These are phyloP conservation scores for Malurus melanocephalus DNA, from an alignment of 2,113 vertebrate species.

Conservation along the genomic window DNA sequence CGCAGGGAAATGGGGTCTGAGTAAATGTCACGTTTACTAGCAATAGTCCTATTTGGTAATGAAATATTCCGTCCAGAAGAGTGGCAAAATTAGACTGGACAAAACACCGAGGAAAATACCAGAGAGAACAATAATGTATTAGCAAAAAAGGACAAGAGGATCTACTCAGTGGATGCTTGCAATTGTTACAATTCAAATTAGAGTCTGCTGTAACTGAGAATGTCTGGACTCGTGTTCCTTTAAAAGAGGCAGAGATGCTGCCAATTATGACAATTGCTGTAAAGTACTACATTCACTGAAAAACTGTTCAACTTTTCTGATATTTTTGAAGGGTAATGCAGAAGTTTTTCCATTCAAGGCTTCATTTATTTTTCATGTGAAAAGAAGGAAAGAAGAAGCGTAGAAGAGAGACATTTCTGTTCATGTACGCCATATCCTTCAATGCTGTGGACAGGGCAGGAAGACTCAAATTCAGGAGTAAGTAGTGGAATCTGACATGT, in stretches of 20 bases:
- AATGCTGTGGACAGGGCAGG: not conserved
- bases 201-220: not conserved
- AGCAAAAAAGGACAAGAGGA: not conserved
- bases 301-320: not conserved
- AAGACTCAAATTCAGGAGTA: not conserved
- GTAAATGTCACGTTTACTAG: not conserved
- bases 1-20: not conserved
- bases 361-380: not conserved
- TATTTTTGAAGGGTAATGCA: not conserved
- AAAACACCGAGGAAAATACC: not conserved
- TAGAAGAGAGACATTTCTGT: not conserved
- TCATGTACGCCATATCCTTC: not conserved
- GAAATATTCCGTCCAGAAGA: not conserved
- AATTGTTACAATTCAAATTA: not conserved
- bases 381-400: not conserved
- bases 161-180: not conserved
- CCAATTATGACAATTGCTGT: not conserved
- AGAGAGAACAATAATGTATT: not conserved
- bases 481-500: not conserved
- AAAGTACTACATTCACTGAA: not conserved
- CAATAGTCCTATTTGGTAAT: not conserved
- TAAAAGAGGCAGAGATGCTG: not conserved
- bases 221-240: not conserved
- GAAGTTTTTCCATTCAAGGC: not conserved
- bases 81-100: not conserved